Conservation (phyloP, 1,140 invertebrate species). For the Drosophila triauraria region DNA sequence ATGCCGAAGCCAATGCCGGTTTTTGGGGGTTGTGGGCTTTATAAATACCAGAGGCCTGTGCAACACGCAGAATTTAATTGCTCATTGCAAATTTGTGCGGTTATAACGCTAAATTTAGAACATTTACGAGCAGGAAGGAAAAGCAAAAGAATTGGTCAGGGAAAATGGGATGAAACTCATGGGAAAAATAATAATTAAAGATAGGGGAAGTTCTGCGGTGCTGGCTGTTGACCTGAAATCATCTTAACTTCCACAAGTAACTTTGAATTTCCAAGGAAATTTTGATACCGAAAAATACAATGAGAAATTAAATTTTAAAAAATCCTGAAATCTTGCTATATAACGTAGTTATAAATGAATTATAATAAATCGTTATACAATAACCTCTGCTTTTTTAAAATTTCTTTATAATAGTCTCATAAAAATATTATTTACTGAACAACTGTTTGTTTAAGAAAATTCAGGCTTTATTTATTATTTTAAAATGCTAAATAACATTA, state of each 20-base stretch:
- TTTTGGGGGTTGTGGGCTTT: slow-evolving; percentile 44
- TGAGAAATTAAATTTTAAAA: too few species aligned
- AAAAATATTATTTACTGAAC: too few species aligned
- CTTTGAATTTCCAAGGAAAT: neutral
- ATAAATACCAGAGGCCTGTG: slow-evolving; percentile 41
- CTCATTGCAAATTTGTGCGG: slow-evolving; percentile 75
- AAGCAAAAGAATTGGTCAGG: neutral
- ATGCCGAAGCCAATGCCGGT: slow-evolving; percentile 1
- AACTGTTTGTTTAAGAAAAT: too few species aligned
- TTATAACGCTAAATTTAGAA: slow-evolving; percentile 76
- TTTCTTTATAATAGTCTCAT: too few species aligned
- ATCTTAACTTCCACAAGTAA: too few species aligned
- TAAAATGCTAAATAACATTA: neutral
- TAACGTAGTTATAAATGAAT: neutral
- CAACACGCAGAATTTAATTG: slow-evolving; percentile 74
- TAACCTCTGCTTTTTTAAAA: too few species aligned
- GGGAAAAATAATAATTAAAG: neutral
- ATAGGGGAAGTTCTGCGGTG: too few species aligned
- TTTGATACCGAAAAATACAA: too few species aligned
- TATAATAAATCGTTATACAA: too few species aligned
- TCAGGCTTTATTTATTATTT: neutral
- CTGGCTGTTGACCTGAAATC: too few species aligned
- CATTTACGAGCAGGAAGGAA: slow-evolving; percentile 17
- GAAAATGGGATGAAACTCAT: slow-evolving; percentile 2
- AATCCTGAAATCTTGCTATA: neutral